Evolutionary conservation across 2,797 vertebrate species (phyloP).

Genomic region (Geotrypetes seraphini): DNA sequence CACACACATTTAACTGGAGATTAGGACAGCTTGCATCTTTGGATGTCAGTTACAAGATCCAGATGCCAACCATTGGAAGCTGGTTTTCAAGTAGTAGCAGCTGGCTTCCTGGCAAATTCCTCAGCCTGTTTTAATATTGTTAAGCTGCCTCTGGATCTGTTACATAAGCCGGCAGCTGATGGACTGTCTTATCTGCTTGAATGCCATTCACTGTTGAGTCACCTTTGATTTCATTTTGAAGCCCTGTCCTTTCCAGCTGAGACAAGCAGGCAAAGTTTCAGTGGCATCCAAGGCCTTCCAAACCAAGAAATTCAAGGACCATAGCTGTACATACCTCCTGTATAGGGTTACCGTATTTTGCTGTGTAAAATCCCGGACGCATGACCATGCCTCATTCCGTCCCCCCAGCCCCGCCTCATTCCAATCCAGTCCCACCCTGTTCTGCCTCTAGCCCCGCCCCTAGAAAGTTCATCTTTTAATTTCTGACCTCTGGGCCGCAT

Average conservation of each 20-base stretch:
- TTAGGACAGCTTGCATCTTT: conserved; percentile 9
- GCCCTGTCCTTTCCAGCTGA: not conserved
- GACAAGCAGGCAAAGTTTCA: not conserved
- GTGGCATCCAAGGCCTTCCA: not conserved
- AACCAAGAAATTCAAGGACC: not conserved
- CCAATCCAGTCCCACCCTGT: too few species aligned
- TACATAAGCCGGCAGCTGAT: conserved; percentile 19
- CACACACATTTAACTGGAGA: conserved; percentile 4
- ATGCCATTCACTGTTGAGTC: not conserved
- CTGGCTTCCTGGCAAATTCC: conserved; percentile 36
- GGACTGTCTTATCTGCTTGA: conserved; percentile 1
- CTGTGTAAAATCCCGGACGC: too few species aligned
- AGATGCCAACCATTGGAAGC: conserved; percentile 33
- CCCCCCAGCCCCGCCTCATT: too few species aligned
- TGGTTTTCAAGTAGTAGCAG: conserved; percentile 32
- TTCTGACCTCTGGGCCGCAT: too few species aligned
- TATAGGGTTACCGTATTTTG: too few species aligned
- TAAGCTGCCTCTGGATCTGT: conserved; percentile 19
- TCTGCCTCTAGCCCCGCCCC: too few species aligned
- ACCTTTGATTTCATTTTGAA: not conserved
- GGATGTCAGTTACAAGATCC: conserved; percentile 20
- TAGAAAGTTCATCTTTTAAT: too few species aligned
- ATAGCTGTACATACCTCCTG: not conserved
- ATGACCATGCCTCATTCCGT: too few species aligned
- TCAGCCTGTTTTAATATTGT: conserved; percentile 28